Evolutionary conservation across 2,888 invertebrate genomes (phyloP).

Genomic region (Scaptomyza reducta): DNA sequence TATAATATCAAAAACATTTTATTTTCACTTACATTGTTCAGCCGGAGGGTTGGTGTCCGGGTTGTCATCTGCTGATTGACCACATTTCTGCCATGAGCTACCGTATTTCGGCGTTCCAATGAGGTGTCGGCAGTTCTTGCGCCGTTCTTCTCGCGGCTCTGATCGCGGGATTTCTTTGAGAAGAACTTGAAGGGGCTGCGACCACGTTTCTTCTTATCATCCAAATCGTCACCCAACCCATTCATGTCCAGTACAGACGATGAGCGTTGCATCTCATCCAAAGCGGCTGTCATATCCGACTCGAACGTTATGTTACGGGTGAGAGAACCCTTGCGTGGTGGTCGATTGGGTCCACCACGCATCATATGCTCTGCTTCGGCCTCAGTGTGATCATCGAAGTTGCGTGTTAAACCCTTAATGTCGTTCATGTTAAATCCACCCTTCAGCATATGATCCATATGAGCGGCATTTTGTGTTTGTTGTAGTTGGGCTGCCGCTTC

Average conservation of each 20-base stretch:
- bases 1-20: neutral
- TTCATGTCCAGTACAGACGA: conserved; percentile 91
- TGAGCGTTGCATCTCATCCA: conserved; percentile 87
- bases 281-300: conserved; percentile 79
- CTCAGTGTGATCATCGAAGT: conserved; percentile 93
- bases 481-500: conserved; percentile 77
- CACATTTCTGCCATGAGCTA: conserved; percentile 85
- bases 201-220: conserved; percentile 91
- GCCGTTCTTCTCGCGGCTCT: conserved; percentile 87
- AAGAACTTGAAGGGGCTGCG: conserved; percentile 97
- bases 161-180: conserved; percentile 90
- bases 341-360: conserved; percentile 87
- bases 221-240: conserved; percentile 87
- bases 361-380: conserved; percentile 87
- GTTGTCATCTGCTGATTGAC: conserved; percentile 84
- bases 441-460: conserved; percentile 95
- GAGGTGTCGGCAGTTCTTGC: conserved; percentile 75
- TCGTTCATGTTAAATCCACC: conserved; percentile 96
- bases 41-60: conserved; percentile 85
- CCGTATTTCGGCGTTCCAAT: conserved; percentile 83
- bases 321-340: conserved; percentile 91
- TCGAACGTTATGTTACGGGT: conserved; percentile 85
- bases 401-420: conserved; percentile 94
- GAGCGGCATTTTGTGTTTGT: conserved; percentile 84
- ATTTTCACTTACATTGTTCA: conserved; percentile 81